phyloP scores from a whole-genome alignment of 2,113 vertebrate genomes.

The Chamaea fasciata region DNA sequence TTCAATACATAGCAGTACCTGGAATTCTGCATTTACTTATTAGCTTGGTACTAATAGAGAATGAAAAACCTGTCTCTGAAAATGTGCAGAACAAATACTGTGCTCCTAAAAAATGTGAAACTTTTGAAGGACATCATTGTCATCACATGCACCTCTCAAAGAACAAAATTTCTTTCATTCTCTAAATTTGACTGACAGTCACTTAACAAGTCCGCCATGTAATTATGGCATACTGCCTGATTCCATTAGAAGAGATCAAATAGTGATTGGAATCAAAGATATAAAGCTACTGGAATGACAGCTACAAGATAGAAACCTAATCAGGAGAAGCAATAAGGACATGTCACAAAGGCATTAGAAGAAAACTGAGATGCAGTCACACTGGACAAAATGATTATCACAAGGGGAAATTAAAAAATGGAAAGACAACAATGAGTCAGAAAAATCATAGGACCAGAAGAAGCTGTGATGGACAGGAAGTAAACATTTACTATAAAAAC shows the following conservation, averaged over 20 bases:
- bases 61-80: neutral
- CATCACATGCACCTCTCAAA: neutral
- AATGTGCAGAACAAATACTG: neutral
- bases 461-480: neutral
- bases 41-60: neutral
- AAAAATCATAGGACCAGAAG: neutral
- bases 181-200: slow-evolving; percentile 23
- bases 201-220: neutral
- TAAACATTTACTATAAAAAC: neutral
- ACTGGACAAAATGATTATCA: neutral
- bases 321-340: neutral
- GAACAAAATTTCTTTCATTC: neutral
- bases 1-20: neutral
- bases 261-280: slow-evolving; percentile 20
- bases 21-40: neutral
- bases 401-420: neutral
- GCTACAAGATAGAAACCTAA: slow-evolving; percentile 6
- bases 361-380: neutral
- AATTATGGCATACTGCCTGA: slow-evolving; percentile 35
- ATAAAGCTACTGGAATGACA: neutral
- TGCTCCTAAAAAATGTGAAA: neutral
- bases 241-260: slow-evolving; percentile 40
- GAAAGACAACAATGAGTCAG: neutral
- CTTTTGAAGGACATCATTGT: neutral
- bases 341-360: neutral